Evolutionary conservation across 2,797 vertebrate genomes (phyloP).

Genomic region (Manis crassicaudata): DNA sequence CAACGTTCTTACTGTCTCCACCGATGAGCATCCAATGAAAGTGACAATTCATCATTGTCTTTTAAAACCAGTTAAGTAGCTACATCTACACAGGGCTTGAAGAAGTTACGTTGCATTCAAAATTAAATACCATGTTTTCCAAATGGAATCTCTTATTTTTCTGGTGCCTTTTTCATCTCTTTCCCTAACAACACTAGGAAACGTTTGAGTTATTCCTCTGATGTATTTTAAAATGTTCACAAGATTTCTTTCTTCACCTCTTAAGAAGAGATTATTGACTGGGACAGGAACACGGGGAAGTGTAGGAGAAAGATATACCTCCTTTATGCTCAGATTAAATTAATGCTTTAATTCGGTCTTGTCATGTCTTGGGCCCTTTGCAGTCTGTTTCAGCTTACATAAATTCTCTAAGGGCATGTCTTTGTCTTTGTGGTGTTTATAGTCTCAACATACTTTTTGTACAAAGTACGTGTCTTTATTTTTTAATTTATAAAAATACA

Average conservation of each 20-base stretch:
- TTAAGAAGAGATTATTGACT: not conserved
- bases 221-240: slow-evolving; percentile 27
- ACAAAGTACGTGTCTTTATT: not conserved
- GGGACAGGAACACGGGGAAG: not conserved
- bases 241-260: slow-evolving; percentile 16
- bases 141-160: slow-evolving; percentile 8
- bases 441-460: not conserved
- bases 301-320: not conserved
- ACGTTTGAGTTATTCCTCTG: not conserved
- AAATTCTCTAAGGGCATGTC: not conserved
- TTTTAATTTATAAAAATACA: slow-evolving; percentile 25
- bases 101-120: not conserved
- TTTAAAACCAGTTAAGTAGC: not conserved
- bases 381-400: not conserved
- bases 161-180: not conserved
- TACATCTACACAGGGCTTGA: not conserved
- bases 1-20: not conserved
- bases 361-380: not conserved
- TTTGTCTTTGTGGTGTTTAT: not conserved
- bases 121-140: not conserved
- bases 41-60: not conserved
- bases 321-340: not conserved
- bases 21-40: not conserved
- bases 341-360: not conserved
- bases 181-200: not conserved